Evolutionary conservation across 2,888 invertebrate species (phyloP).

Genomic region (Horisme vitalbata): DNA sequence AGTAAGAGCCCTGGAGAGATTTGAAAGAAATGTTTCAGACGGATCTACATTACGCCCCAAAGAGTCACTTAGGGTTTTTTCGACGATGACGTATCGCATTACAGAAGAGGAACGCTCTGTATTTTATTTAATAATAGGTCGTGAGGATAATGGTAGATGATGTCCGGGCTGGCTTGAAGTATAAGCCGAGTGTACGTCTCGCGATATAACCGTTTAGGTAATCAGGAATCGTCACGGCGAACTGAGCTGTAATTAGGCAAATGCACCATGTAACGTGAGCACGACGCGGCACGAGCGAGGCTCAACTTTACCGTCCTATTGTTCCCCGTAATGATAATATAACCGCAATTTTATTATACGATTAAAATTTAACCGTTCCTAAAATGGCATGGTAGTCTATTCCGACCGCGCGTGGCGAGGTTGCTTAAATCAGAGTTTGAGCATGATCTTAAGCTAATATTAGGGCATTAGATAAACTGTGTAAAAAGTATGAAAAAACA

Average conservation of each 20-base stretch:
- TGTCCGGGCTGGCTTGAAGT: constrained; percentile 48
- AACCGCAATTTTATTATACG: constrained; percentile 79
- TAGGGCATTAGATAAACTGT: constrained; percentile 27
- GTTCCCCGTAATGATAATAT: constrained; percentile 77
- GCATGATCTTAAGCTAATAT: constrained; percentile 30
- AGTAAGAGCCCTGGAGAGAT: constrained; percentile 60
- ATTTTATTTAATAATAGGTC: constrained; percentile 57
- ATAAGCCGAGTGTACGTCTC: constrained; percentile 56
- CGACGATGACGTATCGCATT: constrained; percentile 48
- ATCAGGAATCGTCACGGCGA: constrained; percentile 75
- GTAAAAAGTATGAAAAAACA: constrained; percentile 41
- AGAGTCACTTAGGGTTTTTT: constrained; percentile 49
- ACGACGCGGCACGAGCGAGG: constrained; percentile 44
- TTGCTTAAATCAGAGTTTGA: constrained; percentile 54
- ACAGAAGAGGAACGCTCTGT: constrained; percentile 44
- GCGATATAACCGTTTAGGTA: constrained; percentile 65
- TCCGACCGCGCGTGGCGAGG: constrained; percentile 63
- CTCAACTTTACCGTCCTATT: constrained; percentile 53
- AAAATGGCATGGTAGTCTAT: constrained; percentile 71
- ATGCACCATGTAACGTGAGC: constrained; percentile 74
- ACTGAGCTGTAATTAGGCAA: constrained; percentile 75
- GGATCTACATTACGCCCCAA: constrained; percentile 47
- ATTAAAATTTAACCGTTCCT: constrained; percentile 79
- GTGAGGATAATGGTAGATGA: constrained; percentile 44
- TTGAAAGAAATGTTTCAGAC: constrained; percentile 57